Evolutionary conservation across 2,113 vertebrate genomes (phyloP).

Genomic region (Pipra filicauda): DNA sequence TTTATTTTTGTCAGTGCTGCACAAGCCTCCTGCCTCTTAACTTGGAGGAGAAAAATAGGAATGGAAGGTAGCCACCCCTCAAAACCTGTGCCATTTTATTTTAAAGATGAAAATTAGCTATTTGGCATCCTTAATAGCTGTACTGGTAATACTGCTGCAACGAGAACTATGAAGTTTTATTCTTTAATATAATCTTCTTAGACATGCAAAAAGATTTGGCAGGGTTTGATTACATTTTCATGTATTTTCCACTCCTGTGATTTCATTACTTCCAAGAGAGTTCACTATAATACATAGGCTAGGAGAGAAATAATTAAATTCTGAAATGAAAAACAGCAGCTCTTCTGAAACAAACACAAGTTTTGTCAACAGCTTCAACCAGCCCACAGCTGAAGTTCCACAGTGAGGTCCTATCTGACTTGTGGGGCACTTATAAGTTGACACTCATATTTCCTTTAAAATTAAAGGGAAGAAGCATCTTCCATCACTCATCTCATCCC

Average conservation of each 20-base stretch:
- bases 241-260: slow-evolving; percentile 19
- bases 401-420: background rate
- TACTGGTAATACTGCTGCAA: background rate
- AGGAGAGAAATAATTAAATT: slow-evolving; percentile 23
- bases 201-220: background rate
- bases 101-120: background rate
- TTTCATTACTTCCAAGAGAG: slow-evolving; percentile 47
- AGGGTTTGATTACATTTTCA: slow-evolving; percentile 39
- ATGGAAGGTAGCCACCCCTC: background rate
- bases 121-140: background rate
- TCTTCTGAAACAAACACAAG: background rate
- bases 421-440: background rate
- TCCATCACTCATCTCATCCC: background rate
- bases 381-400: background rate
- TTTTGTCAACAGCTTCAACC: background rate
- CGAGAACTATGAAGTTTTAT: background rate
- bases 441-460: background rate
- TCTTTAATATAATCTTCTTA: slow-evolving; percentile 12
- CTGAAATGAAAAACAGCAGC: background rate
- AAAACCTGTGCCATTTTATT: background rate
- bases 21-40: background rate
- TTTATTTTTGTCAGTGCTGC: background rate
- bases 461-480: background rate
- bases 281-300: background rate
- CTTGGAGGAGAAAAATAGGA: background rate